Base-by-base conservation (phyloP, 2,888 invertebrate species). In the Drosophila rubida region DNA sequence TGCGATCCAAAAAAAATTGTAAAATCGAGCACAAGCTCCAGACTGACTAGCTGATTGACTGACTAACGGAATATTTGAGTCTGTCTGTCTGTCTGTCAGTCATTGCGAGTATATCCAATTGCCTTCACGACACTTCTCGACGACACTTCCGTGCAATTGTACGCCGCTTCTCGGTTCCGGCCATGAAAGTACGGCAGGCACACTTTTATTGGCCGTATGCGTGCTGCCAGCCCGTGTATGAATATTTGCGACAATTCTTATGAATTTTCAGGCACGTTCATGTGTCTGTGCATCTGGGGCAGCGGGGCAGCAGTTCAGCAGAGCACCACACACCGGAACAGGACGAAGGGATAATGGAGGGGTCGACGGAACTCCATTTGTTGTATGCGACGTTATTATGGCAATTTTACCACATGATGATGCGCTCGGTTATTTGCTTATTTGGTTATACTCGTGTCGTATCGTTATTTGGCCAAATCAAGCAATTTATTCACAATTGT, bases 71-170 rank as follows among this genome's bases (percentile, higher is more conserved):
- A 72, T 60, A 72, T 72, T 77, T 61, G 53, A 62, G 60, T 70
- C 57, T 22, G 58, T 37, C 53, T 44, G 50, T 11, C 23, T 11
- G 69, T 54, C 23, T 61, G 55, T 32, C 49, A 48, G 64, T 6
- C 58, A n/a, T n/a, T 63, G 84, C 66, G 69, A 77, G 73, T 87
- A 83, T 61, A 69, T 46, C 87, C 87, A 87, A 82, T 82, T 87
- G 87, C 89, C 85, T 88, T 80, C 69, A 87, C 89, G 87, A 75
- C 89, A 82, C 89, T 82, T 88, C 74, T 51, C 84, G 70, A 80
- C 84, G 87, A 82, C 82, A 82, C 82, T 88, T 82, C 89, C 82
- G 85, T 80, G 85, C 89, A 88, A 82, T 88, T 82, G 89, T 87
- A 67, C 49, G 69, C 55, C 78, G 72, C 76, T 77, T 79, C 65